Conservation (phyloP, 2,888 invertebrate species). For the Seladonia tumulorum region DNA sequence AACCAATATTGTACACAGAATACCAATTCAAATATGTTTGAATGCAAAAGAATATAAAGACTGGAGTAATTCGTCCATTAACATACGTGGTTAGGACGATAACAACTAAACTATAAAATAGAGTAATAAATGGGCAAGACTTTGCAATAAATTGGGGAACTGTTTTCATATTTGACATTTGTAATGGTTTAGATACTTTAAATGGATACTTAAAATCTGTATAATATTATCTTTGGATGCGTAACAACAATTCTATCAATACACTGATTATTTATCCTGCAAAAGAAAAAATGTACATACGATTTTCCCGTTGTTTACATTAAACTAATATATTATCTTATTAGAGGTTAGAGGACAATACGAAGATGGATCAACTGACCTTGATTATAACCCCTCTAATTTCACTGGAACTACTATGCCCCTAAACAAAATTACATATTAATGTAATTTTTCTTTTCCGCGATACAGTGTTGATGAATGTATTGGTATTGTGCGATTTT, state of each 20-base stretch:
- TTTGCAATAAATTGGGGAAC: conserved; percentile 51
- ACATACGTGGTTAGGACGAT: conserved; percentile 73
- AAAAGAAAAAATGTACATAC: conserved; percentile 14
- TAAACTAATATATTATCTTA: not conserved
- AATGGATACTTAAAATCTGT: conserved; percentile 4
- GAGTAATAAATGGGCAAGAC: conserved; percentile 72
- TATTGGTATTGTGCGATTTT: not conserved
- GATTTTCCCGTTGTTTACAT: not conserved
- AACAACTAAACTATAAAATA: conserved; percentile 73
- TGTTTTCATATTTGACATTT: conserved; percentile 33
- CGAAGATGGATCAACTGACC: conserved; percentile 22
- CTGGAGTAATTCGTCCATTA: conserved; percentile 70
- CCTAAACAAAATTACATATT: not conserved
- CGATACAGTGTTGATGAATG: not conserved
- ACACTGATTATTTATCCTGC: conserved; percentile 27
- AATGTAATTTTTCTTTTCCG: not conserved
- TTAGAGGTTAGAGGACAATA: conserved; percentile 33
- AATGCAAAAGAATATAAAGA: conserved; percentile 73
- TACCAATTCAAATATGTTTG: conserved; percentile 80
- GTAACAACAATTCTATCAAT: conserved; percentile 12
- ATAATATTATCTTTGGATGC: conserved; percentile 8
- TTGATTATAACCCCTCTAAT: conserved; percentile 25
- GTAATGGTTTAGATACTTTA: not conserved
- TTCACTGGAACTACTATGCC: not conserved
- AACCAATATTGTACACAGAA: conserved; percentile 73